A percentile compares a stretch with the other conserved stretches of the same genome.
Evolutionary conservation across 2,888 invertebrate species (phyloP).

Genomic region (Lumbricus terrestris): DNA sequence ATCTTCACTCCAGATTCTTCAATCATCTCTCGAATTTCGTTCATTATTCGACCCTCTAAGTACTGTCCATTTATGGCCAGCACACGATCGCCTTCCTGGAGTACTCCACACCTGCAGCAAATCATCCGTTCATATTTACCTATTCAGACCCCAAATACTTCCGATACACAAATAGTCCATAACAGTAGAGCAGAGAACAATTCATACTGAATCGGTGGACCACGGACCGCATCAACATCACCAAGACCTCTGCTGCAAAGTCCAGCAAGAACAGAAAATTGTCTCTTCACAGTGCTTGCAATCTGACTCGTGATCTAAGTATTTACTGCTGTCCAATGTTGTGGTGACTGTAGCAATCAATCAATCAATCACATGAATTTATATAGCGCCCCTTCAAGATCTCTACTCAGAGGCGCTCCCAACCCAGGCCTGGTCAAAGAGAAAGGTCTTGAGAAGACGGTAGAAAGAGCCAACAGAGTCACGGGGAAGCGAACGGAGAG

Average conservation of each 20-base stretch:
- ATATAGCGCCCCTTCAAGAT: no score
- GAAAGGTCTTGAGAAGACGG: no score
- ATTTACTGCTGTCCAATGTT: no score
- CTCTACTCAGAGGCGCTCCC: no score
- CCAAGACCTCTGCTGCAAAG: not conserved
- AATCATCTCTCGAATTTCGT: conserved; percentile 59
- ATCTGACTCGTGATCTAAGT: no score
- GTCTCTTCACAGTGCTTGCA: no score
- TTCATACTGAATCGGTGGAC: not conserved
- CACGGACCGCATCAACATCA: not conserved
- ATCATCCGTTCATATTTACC: not conserved
- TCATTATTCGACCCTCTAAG: conserved; percentile 58
- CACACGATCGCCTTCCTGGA: conserved; percentile 74
- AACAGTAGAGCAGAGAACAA: not conserved
- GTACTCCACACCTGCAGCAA: conserved; percentile 51
- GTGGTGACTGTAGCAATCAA: no score
- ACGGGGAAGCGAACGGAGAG: no score
- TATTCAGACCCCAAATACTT: not conserved
- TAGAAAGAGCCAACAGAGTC: no score
- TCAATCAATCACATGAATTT: no score
- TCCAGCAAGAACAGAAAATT: no score
- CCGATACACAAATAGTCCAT: not conserved
- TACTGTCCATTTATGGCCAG: conserved; percentile 80
- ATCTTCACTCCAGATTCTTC: conserved; percentile 64
- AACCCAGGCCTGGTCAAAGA: no score